Conservation (phyloP, 1,140 invertebrate species). For the Tetraneura akinire region DNA sequence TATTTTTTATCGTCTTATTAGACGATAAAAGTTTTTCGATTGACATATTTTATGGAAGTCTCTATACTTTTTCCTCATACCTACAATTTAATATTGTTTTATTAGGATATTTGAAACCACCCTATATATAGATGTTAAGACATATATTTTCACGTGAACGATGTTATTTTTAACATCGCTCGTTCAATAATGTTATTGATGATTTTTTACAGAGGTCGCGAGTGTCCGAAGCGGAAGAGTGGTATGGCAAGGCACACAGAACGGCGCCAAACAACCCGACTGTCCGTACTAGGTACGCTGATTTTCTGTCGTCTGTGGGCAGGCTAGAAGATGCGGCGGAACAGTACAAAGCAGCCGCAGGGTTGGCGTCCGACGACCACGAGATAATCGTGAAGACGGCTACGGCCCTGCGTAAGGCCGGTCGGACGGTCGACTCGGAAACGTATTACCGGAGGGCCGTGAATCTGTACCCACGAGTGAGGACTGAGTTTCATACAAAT, state of each 20-base stretch:
- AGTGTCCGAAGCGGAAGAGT: slow-evolving; percentile 80
- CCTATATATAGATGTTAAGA: too few relatives aligned
- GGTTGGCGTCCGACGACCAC: slow-evolving; percentile 76
- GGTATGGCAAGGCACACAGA: slow-evolving; percentile 81
- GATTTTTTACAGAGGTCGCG: slow-evolving; percentile 69
- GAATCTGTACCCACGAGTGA: slow-evolving; percentile 69
- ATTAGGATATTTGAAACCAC: too few relatives aligned
- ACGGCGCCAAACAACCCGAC: slow-evolving; percentile 80
- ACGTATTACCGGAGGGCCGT: slow-evolving; percentile 77
- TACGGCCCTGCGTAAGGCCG: slow-evolving; percentile 78
- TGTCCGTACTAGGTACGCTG: slow-evolving; percentile 85
- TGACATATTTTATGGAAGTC: too few relatives aligned
- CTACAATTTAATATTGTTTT: too few relatives aligned
- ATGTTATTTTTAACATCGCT: too few relatives aligned
- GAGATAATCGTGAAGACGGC: slow-evolving; percentile 84
- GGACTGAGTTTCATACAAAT: too few relatives aligned
- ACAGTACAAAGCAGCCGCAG: slow-evolving; percentile 73
- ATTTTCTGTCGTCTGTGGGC: slow-evolving; percentile 76
- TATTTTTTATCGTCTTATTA: too few relatives aligned
- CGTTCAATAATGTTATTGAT: neutral
- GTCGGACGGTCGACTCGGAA: slow-evolving; percentile 77
- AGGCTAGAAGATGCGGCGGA: slow-evolving; percentile 77
- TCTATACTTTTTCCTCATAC: too few relatives aligned
- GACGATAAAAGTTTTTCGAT: too few relatives aligned
- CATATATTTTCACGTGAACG: too few relatives aligned